phyloP scores from a whole-genome alignment of 92 coral and sea anemone species.

The Virgularia gustaviana region DNA sequence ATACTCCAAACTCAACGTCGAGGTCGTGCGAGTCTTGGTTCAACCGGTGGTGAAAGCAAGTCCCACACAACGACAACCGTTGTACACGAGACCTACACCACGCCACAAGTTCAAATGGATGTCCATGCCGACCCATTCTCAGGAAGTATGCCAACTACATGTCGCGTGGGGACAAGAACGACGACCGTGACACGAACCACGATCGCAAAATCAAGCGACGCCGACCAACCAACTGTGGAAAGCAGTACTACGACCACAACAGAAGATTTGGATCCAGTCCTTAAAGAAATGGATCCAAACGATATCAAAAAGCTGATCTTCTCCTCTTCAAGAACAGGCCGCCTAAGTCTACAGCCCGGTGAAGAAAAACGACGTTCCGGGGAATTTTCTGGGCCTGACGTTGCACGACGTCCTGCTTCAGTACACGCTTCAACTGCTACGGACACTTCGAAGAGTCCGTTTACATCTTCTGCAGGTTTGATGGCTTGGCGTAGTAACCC shows the following conservation, averaged over 20 bases:
- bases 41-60: background rate
- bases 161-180: background rate
- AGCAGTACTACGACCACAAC: background rate
- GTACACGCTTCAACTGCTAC: background rate
- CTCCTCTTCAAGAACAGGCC: constrained; percentile 28
- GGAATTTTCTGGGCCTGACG: background rate
- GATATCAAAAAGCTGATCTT: constrained; percentile 29
- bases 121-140: background rate
- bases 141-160: background rate
- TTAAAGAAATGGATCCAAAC: constrained; percentile 6
- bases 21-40: constrained; percentile 20
- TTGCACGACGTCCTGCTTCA: background rate
- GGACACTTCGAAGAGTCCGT: too few relatives aligned
- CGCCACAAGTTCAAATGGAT: constrained; percentile 5
- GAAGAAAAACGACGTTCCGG: background rate
- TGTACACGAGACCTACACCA: background rate
- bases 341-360: constrained; percentile 13
- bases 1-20: constrained; percentile 18
- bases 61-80: background rate
- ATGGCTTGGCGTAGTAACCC: background rate
- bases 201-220: background rate
- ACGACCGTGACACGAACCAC: constrained; percentile 18
- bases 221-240: constrained; percentile 1
- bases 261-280: constrained; percentile 1
- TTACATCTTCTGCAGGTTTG: background rate